Evolutionary conservation across 2,113 vertebrate genomes (phyloP).

Genomic region (Camelus bactrianus): DNA sequence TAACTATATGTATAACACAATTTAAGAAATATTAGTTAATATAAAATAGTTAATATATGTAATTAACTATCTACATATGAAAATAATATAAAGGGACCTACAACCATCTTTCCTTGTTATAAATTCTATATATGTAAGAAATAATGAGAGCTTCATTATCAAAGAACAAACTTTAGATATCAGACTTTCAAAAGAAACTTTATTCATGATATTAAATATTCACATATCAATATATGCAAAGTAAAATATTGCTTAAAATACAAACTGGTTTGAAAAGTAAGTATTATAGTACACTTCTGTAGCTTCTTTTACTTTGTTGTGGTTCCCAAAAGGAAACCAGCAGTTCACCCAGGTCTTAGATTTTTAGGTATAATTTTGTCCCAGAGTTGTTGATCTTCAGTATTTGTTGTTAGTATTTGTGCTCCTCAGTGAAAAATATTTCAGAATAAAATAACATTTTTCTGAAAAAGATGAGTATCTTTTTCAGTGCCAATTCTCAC

Average conservation of each 20-base stretch:
- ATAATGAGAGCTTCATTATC: neutral
- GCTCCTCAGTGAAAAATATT: neutral
- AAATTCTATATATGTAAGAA: neutral
- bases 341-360: neutral
- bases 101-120: neutral
- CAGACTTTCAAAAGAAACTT: neutral
- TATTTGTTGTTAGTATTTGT: conserved; percentile 53
- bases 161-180: neutral
- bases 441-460: conserved; percentile 56
- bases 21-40: neutral
- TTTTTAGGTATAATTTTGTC: conserved; percentile 43
- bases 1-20: neutral
- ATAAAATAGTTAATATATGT: neutral
- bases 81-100: neutral
- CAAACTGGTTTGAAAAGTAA: neutral
- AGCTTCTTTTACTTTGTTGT: neutral
- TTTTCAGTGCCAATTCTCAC: conserved; percentile 39
- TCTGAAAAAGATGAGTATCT: neutral
- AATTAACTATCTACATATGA: neutral
- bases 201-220: conserved; percentile 7
- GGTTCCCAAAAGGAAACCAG: neutral
- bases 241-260: neutral
- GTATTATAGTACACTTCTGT: neutral
- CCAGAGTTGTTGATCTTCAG: neutral
- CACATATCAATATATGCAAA: neutral